phyloP scores from a whole-genome alignment of 2,888 invertebrate genomes.

The Cryptocephalus moraei region DNA sequence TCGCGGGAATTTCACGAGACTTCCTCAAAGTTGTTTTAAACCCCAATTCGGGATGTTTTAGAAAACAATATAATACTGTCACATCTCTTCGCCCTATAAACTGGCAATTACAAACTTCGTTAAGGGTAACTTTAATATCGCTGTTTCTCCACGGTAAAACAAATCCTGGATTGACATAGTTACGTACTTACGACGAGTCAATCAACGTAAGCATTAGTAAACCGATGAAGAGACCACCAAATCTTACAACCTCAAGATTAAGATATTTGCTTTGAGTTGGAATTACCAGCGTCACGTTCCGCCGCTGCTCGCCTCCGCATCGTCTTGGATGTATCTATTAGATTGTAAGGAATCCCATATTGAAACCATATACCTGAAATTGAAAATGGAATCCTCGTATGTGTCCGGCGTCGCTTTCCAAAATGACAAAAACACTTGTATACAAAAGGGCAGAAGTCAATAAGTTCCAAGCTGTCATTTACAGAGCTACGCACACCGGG shows the following conservation, averaged over 20 bases:
- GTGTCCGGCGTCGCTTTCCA: slow-evolving; percentile 5
- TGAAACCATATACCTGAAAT: slow-evolving; percentile 11
- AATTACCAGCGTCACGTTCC: not conserved
- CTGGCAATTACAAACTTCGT: no score
- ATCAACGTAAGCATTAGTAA: no score
- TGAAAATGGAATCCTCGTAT: slow-evolving; percentile 9
- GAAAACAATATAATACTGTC: no score
- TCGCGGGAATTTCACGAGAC: not conserved
- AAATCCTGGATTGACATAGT: no score
- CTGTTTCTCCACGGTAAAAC: no score
- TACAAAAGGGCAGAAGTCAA: slow-evolving; percentile 10
- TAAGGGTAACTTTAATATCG: no score
- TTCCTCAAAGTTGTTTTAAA: not conserved
- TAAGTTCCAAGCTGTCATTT: slow-evolving; percentile 9
- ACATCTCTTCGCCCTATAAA: no score
- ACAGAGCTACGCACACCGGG: not conserved
- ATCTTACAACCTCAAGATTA: no score
- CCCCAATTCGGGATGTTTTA: no score
- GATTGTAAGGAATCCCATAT: slow-evolving; percentile 8
- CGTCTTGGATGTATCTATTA: slow-evolving; percentile 6
- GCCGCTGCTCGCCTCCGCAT: not conserved
- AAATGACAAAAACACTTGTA: slow-evolving; percentile 11
- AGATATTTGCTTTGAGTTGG: no score
- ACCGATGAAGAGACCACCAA: slow-evolving; percentile 1
- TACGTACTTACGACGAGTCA: no score